Percentiles rank a stretch among this genome's conserved stretches.
These are phyloP conservation scores for Spisula subtruncata DNA, from an alignment of 2,888 invertebrate species.

Conservation along the genomic window DNA sequence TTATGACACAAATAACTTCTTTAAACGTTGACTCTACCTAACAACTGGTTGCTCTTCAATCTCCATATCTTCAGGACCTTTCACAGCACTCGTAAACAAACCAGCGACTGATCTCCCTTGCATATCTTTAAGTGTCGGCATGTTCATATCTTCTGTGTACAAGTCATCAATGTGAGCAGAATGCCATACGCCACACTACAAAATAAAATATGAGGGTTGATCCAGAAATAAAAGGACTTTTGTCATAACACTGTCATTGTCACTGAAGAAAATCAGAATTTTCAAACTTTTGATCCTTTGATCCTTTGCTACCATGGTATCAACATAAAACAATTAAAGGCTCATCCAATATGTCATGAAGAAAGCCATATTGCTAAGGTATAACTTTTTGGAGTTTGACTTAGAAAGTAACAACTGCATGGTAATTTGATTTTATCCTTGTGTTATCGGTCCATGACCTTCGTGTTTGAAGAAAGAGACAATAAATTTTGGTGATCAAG, in stretches of 20 bases:
- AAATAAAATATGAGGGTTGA: neutral
- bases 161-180: constrained; percentile 82
- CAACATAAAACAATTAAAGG: no score
- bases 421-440: no score
- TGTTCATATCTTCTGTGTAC: constrained; percentile 66
- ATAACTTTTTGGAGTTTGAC: no score
- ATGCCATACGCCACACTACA: neutral
- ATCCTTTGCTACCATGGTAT: neutral
- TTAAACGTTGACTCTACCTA: neutral
- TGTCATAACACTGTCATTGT: neutral
- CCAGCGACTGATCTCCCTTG: constrained; percentile 68
- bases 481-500: no score
- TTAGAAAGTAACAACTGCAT: no score
- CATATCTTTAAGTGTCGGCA: constrained; percentile 74
- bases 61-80: constrained; percentile 7
- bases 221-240: neutral
- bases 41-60: neutral
- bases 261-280: neutral
- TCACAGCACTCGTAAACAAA: constrained; percentile 59
- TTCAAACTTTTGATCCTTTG: neutral
- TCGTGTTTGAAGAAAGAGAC: no score
- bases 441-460: no score
- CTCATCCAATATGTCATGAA: no score
- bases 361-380: no score
- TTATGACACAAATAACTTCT: no score